phyloP scores from a whole-genome alignment of 1,140 invertebrate genomes.

The Caerostris extrusa region DNA sequence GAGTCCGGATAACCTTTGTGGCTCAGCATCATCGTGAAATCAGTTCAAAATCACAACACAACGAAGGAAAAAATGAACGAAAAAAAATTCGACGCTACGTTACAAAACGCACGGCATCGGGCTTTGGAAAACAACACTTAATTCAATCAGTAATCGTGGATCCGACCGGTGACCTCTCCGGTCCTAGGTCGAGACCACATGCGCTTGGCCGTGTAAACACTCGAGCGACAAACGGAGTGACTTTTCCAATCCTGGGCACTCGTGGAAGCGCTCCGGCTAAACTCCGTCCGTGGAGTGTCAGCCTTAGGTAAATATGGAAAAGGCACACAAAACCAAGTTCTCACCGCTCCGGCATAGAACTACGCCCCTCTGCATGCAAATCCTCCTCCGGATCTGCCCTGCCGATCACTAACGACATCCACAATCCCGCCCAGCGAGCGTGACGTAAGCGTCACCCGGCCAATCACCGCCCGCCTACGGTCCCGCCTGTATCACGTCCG shows the following conservation, averaged over 20 bases:
- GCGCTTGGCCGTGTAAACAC: conserved; percentile 75
- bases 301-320: conserved; percentile 76
- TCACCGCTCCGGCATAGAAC: conserved; percentile 49
- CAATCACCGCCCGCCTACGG: conserved; percentile 64
- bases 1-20: conserved; percentile 79
- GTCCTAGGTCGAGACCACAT: conserved; percentile 69
- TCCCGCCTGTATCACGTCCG: conserved; percentile 71
- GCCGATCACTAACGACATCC: conserved; percentile 70
- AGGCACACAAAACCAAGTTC: conserved; percentile 75
- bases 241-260: conserved; percentile 73
- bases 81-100: not conserved
- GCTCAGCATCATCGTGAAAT: conserved; percentile 75
- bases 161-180: conserved; percentile 54
- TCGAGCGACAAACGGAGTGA: conserved; percentile 71
- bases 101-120: conserved; percentile 29
- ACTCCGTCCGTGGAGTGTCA: conserved; percentile 74
- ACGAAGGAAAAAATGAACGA: not conserved
- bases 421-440: not conserved
- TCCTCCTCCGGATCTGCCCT: conserved; percentile 68
- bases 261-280: conserved; percentile 72
- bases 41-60: conserved; percentile 43
- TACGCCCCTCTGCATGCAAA: conserved; percentile 74
- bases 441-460: conserved; percentile 51
- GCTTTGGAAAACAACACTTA: conserved; percentile 22
- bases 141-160: conserved; percentile 34